These are phyloP conservation scores for Rhagologus leucostigma DNA, from an alignment of 2,113 vertebrate species.

Conservation along the genomic window DNA sequence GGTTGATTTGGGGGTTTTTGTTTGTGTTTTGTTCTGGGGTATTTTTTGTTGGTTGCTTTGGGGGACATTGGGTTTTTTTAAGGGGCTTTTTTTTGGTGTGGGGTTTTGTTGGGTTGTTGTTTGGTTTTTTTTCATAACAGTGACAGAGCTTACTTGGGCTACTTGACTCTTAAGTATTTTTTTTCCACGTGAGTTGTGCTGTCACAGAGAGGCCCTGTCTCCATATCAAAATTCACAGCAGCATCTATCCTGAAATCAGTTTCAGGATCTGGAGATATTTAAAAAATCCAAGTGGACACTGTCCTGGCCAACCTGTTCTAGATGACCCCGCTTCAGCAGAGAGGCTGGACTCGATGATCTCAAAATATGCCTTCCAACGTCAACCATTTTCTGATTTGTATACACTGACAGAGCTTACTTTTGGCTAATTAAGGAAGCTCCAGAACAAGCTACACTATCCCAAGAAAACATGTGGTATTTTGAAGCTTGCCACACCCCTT, in stretches of 20 bases:
- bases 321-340: background rate
- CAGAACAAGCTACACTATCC: background rate
- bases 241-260: background rate
- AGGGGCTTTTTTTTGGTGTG: background rate
- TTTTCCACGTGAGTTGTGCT: background rate
- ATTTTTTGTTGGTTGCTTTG: background rate
- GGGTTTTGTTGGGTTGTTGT: background rate
- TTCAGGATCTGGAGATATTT: background rate
- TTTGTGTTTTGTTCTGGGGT: background rate
- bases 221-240: background rate
- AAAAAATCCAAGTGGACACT: background rate
- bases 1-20: background rate
- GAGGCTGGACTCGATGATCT: background rate
- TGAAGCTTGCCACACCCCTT: background rate
- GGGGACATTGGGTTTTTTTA: too few species aligned
- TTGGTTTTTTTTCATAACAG: accelerated
- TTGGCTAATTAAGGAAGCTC: background rate
- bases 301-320: background rate
- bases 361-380: background rate
- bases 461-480: background rate
- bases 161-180: background rate
- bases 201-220: background rate
- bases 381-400: background rate
- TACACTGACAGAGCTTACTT: background rate
- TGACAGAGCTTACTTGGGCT: background rate